A percentile compares a stretch with the other conserved stretches of the same genome.
phyloP scores from a whole-genome alignment of 1,140 invertebrate species.

The Luehdorfia chinensis region DNA sequence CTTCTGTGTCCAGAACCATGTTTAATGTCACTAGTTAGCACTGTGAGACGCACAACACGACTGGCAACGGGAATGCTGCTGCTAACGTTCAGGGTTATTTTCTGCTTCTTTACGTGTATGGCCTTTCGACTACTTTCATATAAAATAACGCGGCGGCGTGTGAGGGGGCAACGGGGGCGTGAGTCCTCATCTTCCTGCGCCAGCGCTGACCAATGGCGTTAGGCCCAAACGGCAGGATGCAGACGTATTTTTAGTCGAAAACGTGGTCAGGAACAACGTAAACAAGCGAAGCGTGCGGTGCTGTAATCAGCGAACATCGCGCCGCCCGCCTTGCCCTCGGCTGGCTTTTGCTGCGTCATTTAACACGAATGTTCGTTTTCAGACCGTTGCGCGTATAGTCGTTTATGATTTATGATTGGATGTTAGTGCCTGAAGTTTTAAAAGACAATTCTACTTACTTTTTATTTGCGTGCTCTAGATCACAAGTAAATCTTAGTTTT shows the following conservation, averaged over 20 bases:
- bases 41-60: constrained; percentile 76
- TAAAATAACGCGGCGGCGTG: constrained; percentile 45
- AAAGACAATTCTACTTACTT: not conserved
- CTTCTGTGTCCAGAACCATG: constrained; percentile 74
- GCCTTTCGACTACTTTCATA: constrained; percentile 64
- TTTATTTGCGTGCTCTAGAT: not conserved
- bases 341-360: constrained; percentile 10
- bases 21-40: constrained; percentile 72
- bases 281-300: constrained; percentile 51
- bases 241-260: constrained; percentile 71
- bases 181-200: constrained; percentile 59
- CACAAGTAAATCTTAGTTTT: not conserved
- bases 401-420: constrained; percentile 26
- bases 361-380: constrained; percentile 28
- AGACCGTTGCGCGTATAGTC: constrained; percentile 42
- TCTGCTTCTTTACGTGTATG: constrained; percentile 61
- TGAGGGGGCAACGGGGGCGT: constrained; percentile 28
- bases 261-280: constrained; percentile 71
- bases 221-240: constrained; percentile 73
- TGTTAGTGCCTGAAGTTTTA: not conserved
- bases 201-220: constrained; percentile 58
- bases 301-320: constrained; percentile 33
- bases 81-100: constrained; percentile 75
- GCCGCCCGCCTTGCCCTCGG: constrained; percentile 27
- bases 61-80: constrained; percentile 54